Evolutionary conservation across 2,113 vertebrate genomes (phyloP).

Genomic region (Equus quagga): DNA sequence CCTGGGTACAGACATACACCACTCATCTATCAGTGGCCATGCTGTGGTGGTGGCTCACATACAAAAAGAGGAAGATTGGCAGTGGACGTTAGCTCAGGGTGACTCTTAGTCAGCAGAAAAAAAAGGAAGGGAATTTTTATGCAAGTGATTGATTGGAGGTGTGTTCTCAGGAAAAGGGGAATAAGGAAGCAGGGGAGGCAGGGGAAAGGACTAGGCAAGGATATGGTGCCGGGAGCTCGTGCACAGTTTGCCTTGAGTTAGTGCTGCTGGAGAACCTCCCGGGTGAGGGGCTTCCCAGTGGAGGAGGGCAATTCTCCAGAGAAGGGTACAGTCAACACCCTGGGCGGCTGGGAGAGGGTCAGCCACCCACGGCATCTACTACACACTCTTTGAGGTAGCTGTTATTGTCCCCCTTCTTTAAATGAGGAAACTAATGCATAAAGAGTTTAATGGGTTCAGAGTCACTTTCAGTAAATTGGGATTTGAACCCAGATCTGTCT

Average conservation of each 20-base stretch:
- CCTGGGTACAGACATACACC: too few species aligned
- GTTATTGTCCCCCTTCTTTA: neutral
- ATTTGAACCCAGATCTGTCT: neutral
- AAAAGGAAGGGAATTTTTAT: neutral
- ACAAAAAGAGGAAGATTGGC: too few species aligned
- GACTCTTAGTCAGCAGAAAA: too few species aligned
- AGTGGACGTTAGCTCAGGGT: too few species aligned
- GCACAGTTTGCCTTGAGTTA: neutral
- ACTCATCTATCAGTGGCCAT: too few species aligned
- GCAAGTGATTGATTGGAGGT: neutral
- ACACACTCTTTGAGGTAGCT: neutral
- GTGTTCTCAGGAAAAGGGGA: neutral
- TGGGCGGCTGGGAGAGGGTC: neutral
- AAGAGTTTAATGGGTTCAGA: neutral
- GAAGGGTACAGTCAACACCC: neutral
- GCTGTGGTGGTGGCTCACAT: too few species aligned
- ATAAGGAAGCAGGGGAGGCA: neutral
- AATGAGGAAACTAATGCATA: neutral
- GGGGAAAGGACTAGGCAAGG: neutral
- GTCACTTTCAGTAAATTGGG: neutral
- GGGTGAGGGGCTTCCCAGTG: neutral
- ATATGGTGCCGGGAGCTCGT: neutral
- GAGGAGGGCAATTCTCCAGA: neutral
- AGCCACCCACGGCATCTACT: neutral
- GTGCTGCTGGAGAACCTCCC: neutral